phyloP scores from a whole-genome alignment of 2,888 invertebrate species.

The Thymelicus sylvestris region DNA sequence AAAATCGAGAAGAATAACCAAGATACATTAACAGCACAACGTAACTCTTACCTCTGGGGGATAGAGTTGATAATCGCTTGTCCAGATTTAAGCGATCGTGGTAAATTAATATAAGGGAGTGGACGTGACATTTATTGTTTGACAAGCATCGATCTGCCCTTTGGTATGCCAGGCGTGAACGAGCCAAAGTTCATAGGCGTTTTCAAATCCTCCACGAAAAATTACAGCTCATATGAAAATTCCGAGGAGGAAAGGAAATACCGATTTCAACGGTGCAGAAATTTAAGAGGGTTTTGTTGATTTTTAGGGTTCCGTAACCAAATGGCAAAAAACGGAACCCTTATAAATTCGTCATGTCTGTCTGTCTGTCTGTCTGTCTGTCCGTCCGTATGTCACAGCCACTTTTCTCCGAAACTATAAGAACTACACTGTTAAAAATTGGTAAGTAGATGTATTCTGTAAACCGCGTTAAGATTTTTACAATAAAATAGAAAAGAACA shows the following conservation, averaged over 20 bases:
- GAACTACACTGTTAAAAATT: too few species aligned
- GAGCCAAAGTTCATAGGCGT: constrained; percentile 49
- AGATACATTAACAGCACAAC: constrained; percentile 44
- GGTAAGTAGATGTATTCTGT: too few species aligned
- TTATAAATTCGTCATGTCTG: too few species aligned
- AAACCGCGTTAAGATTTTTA: too few species aligned
- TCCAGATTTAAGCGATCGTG: constrained; percentile 40
- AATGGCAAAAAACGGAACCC: too few species aligned
- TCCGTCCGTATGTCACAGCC: too few species aligned
- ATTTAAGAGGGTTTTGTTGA: not conserved
- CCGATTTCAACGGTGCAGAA: not conserved
- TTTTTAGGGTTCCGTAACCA: too few species aligned
- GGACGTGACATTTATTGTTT: constrained; percentile 85
- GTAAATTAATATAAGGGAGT: constrained; percentile 76
- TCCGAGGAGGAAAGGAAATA: constrained; percentile 1
- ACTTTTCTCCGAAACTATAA: too few species aligned
- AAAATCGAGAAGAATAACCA: constrained; percentile 66
- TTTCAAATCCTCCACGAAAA: constrained; percentile 41
- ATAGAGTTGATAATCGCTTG: constrained; percentile 50
- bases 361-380: too few species aligned
- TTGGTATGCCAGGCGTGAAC: constrained; percentile 79
- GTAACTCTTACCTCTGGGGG: constrained; percentile 39
- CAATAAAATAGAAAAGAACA: too few species aligned
- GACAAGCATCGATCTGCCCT: constrained; percentile 84
- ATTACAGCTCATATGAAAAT: constrained; percentile 33